Evolutionary conservation across 2,888 invertebrate genomes (phyloP).

Genomic region (Mythimna albipuncta): DNA sequence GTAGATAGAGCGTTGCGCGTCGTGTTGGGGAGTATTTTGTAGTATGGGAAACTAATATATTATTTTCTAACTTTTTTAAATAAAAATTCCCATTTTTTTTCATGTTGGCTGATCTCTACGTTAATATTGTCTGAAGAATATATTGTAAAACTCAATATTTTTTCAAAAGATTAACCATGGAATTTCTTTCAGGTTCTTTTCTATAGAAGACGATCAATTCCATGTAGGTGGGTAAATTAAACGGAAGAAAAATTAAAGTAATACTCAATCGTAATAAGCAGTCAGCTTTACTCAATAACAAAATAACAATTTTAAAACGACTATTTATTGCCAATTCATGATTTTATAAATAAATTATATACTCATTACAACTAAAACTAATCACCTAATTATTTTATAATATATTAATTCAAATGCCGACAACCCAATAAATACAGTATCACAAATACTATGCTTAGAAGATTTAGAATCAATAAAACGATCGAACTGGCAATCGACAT

Average conservation of each 20-base stretch:
- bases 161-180: too few species aligned
- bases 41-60: too few species aligned
- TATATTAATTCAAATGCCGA: background rate
- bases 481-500: background rate
- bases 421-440: conserved; percentile 21
- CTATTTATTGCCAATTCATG: background rate
- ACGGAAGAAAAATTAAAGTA: background rate
- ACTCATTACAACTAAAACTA: background rate
- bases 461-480: conserved; percentile 20
- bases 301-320: background rate
- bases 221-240: too few species aligned
- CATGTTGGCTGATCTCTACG: too few species aligned
- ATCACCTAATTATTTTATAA: conserved; percentile 9
- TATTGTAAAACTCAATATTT: too few species aligned
- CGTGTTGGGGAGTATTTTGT: too few species aligned
- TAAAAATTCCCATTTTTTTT: too few species aligned
- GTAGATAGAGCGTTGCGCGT: too few species aligned
- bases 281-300: background rate
- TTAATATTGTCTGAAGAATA: too few species aligned
- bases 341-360: background rate
- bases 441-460: conserved; percentile 8
- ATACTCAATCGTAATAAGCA: background rate
- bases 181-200: too few species aligned
- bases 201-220: too few species aligned
- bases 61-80: too few species aligned